Evolutionary conservation across 1,140 invertebrate species (phyloP).

Genomic region (Leucophenga varia): DNA sequence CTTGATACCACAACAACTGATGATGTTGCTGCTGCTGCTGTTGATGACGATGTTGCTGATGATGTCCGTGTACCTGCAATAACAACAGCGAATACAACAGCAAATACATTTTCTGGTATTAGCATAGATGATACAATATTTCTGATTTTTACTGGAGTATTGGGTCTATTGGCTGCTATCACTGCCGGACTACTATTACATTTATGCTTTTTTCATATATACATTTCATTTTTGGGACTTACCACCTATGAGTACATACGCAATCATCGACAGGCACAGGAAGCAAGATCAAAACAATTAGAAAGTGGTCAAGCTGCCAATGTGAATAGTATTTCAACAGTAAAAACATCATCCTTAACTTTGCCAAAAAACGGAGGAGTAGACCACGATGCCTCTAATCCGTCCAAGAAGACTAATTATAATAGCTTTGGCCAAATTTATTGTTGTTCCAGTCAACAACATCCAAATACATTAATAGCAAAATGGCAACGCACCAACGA

Average conservation of each 20-base stretch:
- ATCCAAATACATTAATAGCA: conserved; percentile 31
- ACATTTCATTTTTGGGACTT: conserved; percentile 79
- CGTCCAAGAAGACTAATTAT: conserved; percentile 43
- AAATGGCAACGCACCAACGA: conserved; percentile 14
- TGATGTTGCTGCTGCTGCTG: neutral
- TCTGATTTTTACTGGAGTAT: conserved; percentile 64
- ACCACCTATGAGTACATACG: conserved; percentile 89
- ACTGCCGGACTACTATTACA: conserved; percentile 80
- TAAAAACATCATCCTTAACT: conserved; percentile 2
- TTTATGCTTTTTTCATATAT: conserved; percentile 86
- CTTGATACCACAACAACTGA: neutral
- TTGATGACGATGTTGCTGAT: neutral
- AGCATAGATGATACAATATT: conserved; percentile 62
- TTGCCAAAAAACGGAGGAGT: conserved; percentile 18
- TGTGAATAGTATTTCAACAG: conserved; percentile 1
- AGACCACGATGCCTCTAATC: conserved; percentile 27
- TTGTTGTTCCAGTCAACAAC: conserved; percentile 41
- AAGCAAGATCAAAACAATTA: conserved; percentile 39
- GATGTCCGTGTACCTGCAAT: neutral
- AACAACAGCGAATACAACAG: conserved; percentile 23
- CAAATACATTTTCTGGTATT: conserved; percentile 34
- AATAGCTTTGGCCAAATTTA: conserved; percentile 32
- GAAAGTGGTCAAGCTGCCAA: conserved; percentile 26
- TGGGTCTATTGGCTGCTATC: conserved; percentile 71
- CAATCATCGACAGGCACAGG: conserved; percentile 60